Percentiles rank a stretch among this genome's conserved stretches.
phyloP scores from a whole-genome alignment of 1,140 invertebrate genomes.

The Potamilus streckersoni region DNA sequence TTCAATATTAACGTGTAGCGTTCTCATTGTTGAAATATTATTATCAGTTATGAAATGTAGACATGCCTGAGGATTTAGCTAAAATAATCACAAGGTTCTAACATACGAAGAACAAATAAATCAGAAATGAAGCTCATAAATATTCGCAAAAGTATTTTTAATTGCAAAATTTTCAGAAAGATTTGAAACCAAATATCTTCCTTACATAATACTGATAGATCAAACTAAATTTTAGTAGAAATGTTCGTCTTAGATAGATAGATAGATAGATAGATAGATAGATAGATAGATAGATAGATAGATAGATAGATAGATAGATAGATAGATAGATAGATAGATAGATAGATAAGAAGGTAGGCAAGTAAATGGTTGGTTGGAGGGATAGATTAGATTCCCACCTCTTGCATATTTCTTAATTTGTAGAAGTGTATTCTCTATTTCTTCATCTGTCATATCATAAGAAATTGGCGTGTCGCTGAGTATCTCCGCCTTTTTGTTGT shows the following conservation, averaged over 20 bases:
- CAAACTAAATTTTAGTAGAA: too few relatives aligned
- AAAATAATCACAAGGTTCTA: slow-evolving; percentile 34
- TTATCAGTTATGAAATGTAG: too few relatives aligned
- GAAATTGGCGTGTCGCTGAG: slow-evolving; percentile 35
- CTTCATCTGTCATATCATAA: slow-evolving; percentile 27
- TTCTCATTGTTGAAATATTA: too few relatives aligned
- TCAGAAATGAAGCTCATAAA: slow-evolving; percentile 43
- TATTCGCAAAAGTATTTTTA: slow-evolving; percentile 24
- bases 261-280: too few relatives aligned
- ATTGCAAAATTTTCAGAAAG: background rate
- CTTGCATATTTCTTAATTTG: slow-evolving; percentile 51
- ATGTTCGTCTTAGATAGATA: too few relatives aligned
- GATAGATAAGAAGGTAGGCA: too few relatives aligned
- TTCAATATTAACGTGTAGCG: too few relatives aligned
- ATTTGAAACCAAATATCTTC: background rate
- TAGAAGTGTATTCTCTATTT: slow-evolving; percentile 40
- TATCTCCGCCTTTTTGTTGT: slow-evolving; percentile 18
- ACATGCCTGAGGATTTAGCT: slow-evolving; percentile 44
- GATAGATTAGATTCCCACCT: slow-evolving; percentile 29
- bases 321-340: too few relatives aligned
- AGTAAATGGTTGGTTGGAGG: too few relatives aligned
- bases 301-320: too few relatives aligned
- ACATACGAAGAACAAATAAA: slow-evolving; percentile 22
- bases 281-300: too few relatives aligned
- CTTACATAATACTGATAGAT: background rate